Conservation (phyloP, 1,140 invertebrate species). For the Halyomorpha halys region DNA sequence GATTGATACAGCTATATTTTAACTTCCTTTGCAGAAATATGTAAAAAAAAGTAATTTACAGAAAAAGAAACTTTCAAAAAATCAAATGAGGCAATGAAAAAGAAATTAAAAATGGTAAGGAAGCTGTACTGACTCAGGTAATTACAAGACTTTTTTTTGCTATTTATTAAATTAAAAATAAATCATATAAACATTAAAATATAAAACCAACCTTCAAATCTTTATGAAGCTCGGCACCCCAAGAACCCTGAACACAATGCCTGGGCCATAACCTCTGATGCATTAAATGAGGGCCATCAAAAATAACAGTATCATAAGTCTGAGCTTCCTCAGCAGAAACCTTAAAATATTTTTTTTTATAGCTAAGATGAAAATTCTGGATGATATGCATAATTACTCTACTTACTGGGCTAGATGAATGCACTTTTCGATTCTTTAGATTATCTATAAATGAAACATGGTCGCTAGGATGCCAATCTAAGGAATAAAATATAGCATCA, state of each 20-base stretch:
- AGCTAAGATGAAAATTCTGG: not conserved
- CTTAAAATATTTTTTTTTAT: constrained; percentile 20
- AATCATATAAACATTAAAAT: not conserved
- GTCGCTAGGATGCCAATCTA: constrained; percentile 94
- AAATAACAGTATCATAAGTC: constrained; percentile 82
- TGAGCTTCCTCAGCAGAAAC: constrained; percentile 54
- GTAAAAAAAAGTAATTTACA: no score
- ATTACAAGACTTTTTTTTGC: no score
- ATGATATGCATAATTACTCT: not conserved
- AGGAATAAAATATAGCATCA: constrained; percentile 86
- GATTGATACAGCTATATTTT: no score
- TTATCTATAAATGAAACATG: constrained; percentile 97
- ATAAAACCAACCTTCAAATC: constrained; percentile 64
- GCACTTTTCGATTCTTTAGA: constrained; percentile 54
- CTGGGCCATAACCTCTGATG: constrained; percentile 85
- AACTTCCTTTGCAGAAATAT: no score
- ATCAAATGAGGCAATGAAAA: no score
- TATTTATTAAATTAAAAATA: no score
- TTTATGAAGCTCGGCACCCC: constrained; percentile 87
- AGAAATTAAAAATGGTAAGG: no score
- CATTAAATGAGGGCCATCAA: constrained; percentile 71
- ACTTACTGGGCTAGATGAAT: constrained; percentile 53
- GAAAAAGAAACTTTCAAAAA: no score
- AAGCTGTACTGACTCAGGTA: no score
- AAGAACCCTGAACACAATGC: constrained; percentile 89